Conservation (phyloP, 2,888 invertebrate genomes). For the Xestia c-nigrum region DNA sequence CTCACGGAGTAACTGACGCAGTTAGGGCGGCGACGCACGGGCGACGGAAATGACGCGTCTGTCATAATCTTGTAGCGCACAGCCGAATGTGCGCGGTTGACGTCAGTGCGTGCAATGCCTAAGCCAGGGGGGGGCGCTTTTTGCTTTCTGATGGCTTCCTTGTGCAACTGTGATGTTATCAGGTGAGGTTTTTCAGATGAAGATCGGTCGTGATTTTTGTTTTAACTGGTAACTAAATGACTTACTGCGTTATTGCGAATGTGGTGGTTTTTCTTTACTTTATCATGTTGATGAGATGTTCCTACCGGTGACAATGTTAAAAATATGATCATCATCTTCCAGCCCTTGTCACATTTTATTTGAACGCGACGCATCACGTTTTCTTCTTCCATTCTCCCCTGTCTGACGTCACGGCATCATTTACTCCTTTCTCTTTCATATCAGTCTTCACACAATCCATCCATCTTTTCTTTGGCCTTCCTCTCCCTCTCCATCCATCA, state of each 20-base stretch:
- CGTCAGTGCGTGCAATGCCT: conserved; percentile 26
- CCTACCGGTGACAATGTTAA: too few relatives aligned
- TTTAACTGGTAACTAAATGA: background rate
- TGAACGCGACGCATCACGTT: too few relatives aligned
- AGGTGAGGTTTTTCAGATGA: background rate
- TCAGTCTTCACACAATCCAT: too few relatives aligned
- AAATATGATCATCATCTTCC: too few relatives aligned
- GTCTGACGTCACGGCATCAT: too few relatives aligned
- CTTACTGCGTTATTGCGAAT: too few relatives aligned
- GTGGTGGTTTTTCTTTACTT: background rate
- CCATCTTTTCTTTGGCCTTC: too few relatives aligned
- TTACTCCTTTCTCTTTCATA: too few relatives aligned
- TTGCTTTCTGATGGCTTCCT: conserved; percentile 29
- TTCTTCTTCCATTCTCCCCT: too few relatives aligned
- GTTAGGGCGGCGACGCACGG: conserved; percentile 70
- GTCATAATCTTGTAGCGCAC: conserved; percentile 73
- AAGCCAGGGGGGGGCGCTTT: conserved; percentile 31
- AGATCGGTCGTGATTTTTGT: background rate
- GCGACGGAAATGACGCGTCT: conserved; percentile 83
- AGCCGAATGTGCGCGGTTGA: conserved; percentile 58
- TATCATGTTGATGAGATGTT: too few relatives aligned
- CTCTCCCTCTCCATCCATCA: too few relatives aligned
- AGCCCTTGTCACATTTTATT: too few relatives aligned
- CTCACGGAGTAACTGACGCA: conserved; percentile 75
- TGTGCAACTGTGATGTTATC: background rate